Evolutionary conservation across 2,888 invertebrate species (phyloP).

Genomic region (Mystacides longicornis): DNA sequence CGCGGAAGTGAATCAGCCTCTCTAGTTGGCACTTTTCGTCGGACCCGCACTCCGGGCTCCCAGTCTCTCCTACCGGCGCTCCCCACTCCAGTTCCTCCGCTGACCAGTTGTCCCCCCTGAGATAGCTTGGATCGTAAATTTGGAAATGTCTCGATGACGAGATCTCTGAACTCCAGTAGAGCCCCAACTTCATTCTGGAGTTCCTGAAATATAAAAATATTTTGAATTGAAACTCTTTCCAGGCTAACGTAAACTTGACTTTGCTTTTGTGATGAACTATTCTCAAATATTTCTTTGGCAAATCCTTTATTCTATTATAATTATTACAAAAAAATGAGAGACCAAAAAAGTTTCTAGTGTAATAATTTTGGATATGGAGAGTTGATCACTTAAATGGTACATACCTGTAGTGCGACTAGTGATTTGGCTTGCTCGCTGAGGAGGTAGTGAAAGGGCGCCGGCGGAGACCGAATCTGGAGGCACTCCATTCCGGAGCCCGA

Average conservation of each 20-base stretch:
- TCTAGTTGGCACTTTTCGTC: constrained; percentile 49
- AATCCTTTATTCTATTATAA: no score
- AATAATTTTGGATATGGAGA: neutral
- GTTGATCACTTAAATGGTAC: neutral
- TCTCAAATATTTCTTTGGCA: no score
- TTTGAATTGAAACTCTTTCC: no score
- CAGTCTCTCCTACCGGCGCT: constrained; percentile 57
- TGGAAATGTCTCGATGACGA: constrained; percentile 91
- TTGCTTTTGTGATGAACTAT: no score
- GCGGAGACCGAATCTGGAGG: constrained; percentile 64
- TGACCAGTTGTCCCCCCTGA: constrained; percentile 38
- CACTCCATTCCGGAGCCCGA: constrained; percentile 72
- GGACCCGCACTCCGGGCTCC: constrained; percentile 74
- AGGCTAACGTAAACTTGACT: no score
- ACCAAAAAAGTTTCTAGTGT: neutral
- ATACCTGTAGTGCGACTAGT: constrained; percentile 68
- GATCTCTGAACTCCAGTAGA: constrained; percentile 83
- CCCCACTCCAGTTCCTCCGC: constrained; percentile 36
- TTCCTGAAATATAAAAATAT: constrained; percentile 46
- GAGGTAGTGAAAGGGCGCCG: constrained; percentile 73
- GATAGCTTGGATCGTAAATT: constrained; percentile 84
- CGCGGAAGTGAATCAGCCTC: constrained; percentile 40
- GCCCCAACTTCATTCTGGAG: constrained; percentile 91
- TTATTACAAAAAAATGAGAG: neutral
- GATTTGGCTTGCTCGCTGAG: constrained; percentile 87